These are phyloP conservation scores for Hippolais icterina DNA, from an alignment of 2,113 vertebrate genomes.

Conservation along the genomic window DNA sequence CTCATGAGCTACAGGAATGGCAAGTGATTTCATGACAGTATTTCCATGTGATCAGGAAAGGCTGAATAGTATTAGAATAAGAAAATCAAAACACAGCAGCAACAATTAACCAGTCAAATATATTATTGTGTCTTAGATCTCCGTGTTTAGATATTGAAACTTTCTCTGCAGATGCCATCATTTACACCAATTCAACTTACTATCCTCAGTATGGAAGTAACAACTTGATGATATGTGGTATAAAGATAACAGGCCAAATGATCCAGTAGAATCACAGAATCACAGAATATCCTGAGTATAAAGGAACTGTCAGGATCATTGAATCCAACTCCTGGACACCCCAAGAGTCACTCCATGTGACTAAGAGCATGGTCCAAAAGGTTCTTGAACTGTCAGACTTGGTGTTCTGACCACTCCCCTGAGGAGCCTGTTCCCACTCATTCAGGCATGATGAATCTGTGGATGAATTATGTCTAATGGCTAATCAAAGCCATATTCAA, in stretches of 20 bases:
- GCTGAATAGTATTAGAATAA: fast-evolving
- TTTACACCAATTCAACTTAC: background rate
- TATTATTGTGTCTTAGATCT: background rate
- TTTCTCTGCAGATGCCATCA: background rate
- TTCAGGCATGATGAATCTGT: background rate
- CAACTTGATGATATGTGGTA: background rate
- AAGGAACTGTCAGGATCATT: fast-evolving
- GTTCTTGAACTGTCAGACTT: background rate
- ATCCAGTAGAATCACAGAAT: background rate
- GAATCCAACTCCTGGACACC: background rate
- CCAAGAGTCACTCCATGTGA: background rate
- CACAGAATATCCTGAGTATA: background rate
- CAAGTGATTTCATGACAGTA: background rate
- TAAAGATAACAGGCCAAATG: background rate
- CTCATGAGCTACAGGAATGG: background rate
- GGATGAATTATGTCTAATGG: background rate
- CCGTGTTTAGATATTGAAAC: background rate
- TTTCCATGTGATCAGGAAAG: background rate
- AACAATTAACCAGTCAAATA: background rate
- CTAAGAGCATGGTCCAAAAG: background rate
- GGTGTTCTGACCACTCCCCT: background rate
- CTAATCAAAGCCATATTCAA: background rate
- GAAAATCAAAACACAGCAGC: background rate
- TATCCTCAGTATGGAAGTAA: background rate
- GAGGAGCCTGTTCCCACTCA: background rate